Evolutionary conservation across 2,797 vertebrate genomes (phyloP).

Genomic region (Tenualosa ilisha): DNA sequence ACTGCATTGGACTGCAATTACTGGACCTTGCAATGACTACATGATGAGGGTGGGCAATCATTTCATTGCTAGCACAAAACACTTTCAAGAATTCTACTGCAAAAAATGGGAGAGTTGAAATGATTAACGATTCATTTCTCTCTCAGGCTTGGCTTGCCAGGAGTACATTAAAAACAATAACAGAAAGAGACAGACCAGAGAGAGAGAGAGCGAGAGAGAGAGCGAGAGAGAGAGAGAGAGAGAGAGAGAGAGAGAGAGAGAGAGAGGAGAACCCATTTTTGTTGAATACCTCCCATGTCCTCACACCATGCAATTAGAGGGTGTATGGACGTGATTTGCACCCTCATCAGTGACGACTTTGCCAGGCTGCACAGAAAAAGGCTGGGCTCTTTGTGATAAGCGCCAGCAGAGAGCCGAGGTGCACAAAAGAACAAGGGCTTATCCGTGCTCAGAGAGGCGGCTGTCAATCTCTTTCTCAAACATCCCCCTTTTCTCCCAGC

Average conservation of each 20-base stretch:
- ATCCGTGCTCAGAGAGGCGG: constrained; percentile 39
- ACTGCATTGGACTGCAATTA: neutral
- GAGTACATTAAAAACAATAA: neutral
- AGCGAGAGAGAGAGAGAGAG: neutral
- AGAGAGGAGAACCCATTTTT: neutral
- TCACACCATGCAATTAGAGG: constrained; percentile 23
- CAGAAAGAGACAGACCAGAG: neutral
- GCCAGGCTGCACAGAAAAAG: constrained; percentile 31
- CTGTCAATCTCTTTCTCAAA: constrained; percentile 48
- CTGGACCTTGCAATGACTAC: neutral
- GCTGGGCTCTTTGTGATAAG: constrained; percentile 42
- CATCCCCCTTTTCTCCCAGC: constrained; percentile 30
- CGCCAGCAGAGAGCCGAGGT: constrained; percentile 26
- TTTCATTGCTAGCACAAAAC: no score
- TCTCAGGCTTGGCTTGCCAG: neutral
- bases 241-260: neutral
- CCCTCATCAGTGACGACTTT: constrained; percentile 22
- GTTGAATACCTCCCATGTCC: neutral
- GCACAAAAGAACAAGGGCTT: constrained; percentile 34
- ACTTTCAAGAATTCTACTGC: no score
- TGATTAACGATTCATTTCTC: neutral
- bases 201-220: neutral
- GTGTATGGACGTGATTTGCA: constrained; percentile 26
- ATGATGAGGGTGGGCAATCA: neutral
- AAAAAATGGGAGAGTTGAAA: neutral